Evolutionary conservation across 2,888 invertebrate species (phyloP), one percentile per base, ranked within the genome.

Genomic region (Lasius platythorax): DNA sequence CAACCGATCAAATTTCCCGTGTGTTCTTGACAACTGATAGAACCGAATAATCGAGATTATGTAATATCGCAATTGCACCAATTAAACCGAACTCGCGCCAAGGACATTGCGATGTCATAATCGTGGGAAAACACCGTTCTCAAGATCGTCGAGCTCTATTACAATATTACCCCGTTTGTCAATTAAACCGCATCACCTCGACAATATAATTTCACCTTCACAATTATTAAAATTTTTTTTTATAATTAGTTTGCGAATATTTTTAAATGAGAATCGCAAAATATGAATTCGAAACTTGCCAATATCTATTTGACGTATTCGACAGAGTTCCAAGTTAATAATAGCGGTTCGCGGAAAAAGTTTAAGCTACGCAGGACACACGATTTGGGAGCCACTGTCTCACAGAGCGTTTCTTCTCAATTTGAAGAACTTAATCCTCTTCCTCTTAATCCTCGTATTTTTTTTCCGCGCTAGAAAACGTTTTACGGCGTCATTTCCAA

Each of bases 51-150:
- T 12, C 53, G 28, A 40, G 40, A 46, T 46, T 72, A 23, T 2
- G 40, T n/a, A 9, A 37, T 73, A 6, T 61, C 72, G 61, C 73
- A 79, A 73, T 73, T 61, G 33, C 73, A 23, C 43, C 61, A 63
- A 81, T 81, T 81, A 81, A 46, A 50, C 28, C n/a, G 46, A 68
- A n/a, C 33, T 53, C n/a, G 68, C 8, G 43, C 68, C 50, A 78
- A 58, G 78, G 78, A 40, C 76, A 56, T 12, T n/a, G 56, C 61
- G 74, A 74, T 46, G 37, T 46, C 46, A 46, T 61, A 61, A 81
- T 81, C 74, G 74, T 73, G 72, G 30, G 73, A 61, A 73, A 81
- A n/a, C 74, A n/a, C 58, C 9, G 18, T 23, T 46, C 73, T 81
- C 74, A 63, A 73, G 74, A 28, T 73, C 37, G 28, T 58, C 58